A percentile compares a stretch with the other conserved stretches of the same genome.
Conservation (phyloP, 2,888 invertebrate genomes). For the Rhingia campestris region DNA sequence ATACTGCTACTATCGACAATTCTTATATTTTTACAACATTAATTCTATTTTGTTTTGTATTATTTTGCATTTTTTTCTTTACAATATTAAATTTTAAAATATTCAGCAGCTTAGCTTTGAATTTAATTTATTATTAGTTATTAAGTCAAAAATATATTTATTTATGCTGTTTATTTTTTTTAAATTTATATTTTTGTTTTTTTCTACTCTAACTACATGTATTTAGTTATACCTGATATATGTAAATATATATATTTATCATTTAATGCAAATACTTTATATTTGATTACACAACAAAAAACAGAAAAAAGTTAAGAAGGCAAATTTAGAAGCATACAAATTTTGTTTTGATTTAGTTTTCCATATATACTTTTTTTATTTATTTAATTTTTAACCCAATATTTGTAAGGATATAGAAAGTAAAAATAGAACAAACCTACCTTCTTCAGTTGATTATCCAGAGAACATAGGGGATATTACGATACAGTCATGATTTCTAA, state of each 20-base stretch:
- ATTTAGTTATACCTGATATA: slow-evolving; percentile 53
- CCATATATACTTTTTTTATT: not conserved
- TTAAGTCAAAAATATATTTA: slow-evolving; percentile 38
- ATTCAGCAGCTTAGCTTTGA: slow-evolving; percentile 50
- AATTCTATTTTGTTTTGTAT: slow-evolving; percentile 18
- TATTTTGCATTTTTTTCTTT: slow-evolving; percentile 13
- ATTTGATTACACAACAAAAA: slow-evolving; percentile 19
- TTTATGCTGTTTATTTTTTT: slow-evolving; percentile 14
- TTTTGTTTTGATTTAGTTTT: slow-evolving; percentile 49
- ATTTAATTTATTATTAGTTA: slow-evolving; percentile 13
- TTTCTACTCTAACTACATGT: slow-evolving; percentile 57
- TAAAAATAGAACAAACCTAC: not conserved
- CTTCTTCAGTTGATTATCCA: not conserved
- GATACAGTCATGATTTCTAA: too few relatives aligned
- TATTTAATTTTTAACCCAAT: not conserved
- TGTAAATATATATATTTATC: slow-evolving; percentile 47
- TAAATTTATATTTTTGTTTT: slow-evolving; percentile 8
- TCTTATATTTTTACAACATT: slow-evolving; percentile 48
- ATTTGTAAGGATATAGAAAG: not conserved
- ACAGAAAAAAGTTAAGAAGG: slow-evolving; percentile 30
- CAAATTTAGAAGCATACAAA: slow-evolving; percentile 46
- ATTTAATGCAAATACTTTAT: slow-evolving; percentile 38
- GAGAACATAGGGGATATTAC: too few relatives aligned
- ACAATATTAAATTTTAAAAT: slow-evolving; percentile 38
- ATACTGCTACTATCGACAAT: not conserved